Evolutionary conservation across 2,888 invertebrate genomes (phyloP), one percentile per base, ranked within the genome.

Genomic region (Panopea generosa): DNA sequence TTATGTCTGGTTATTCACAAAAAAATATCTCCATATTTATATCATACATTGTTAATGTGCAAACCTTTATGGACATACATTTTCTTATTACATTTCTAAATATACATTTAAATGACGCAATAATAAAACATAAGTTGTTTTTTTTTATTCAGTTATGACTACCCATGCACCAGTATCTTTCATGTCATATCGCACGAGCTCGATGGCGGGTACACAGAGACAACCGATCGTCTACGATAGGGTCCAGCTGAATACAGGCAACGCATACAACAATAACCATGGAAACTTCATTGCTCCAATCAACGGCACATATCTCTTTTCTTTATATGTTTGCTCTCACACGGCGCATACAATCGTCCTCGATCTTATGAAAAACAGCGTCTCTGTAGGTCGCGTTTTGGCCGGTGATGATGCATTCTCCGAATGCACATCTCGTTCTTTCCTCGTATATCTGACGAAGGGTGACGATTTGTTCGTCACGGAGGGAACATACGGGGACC

Each of bases 251-350:
- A 65, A 65, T 40, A n/a, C 26, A 11, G 63, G 63, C 18, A 53
- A 63, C 38, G 63, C 63, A n/a, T 63, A 63, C 53, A 63, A 27
- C 22, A 24, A 24, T 29, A 53, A n/a, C 9, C 65, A 65, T 40
- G 65, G 65, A 4, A 65, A 27, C n/a, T 55, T 65, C 27, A 18
- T 50, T 1, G 29, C 65, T 6, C 53, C 65, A 9, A n/a, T 56
- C 14, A 29, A 45, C 26, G 65, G 65, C 26, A 65, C 55, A 24
- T 65, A 65, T 20, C 55, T 65, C 11, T 65, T 65, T 29, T 53
- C 65, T 1, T 18, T 65, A 14, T 38, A n/a, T 18, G 47, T 29
- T 14, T 65, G 65, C 56, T 40, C 40, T 3, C 20, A 38, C 3
- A n/a, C 1, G 4, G 2, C 2, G 7, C 65, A 65, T 26, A n/a